Evolutionary conservation across 2,797 vertebrate species (phyloP).

Genomic region (Yasuhikotakia modesta): DNA sequence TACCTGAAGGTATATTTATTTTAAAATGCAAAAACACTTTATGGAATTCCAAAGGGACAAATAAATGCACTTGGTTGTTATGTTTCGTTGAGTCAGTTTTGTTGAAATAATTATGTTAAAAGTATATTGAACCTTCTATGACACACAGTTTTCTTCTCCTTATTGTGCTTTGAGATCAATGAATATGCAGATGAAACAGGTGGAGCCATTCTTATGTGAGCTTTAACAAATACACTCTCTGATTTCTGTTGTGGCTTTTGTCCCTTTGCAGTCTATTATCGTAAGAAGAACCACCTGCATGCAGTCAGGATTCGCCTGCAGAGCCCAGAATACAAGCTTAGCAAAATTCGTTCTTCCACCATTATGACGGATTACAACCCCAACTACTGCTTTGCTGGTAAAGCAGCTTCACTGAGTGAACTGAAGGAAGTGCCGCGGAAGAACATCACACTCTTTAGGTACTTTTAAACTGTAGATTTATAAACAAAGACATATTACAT

Average conservation of each 20-base stretch:
- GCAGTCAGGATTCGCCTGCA: conserved; percentile 81
- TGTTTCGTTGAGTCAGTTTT: conserved; percentile 6
- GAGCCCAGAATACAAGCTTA: conserved; percentile 89
- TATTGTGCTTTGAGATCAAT: background rate
- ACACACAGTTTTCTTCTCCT: background rate
- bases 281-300: conserved; percentile 85
- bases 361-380: conserved; percentile 94
- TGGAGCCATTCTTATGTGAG: conserved; percentile 3
- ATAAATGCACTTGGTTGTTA: conserved; percentile 1
- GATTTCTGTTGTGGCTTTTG: conserved; percentile 37
- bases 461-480: conserved; percentile 32
- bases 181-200: conserved; percentile 9
- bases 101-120: conserved; percentile 12
- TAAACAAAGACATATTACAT: background rate
- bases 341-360: conserved; percentile 88
- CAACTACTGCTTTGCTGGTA: conserved; percentile 90
- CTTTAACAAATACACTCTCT: background rate
- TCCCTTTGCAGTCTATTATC: conserved; percentile 82
- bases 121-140: conserved; percentile 17
- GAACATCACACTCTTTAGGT: conserved; percentile 91
- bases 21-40: conserved; percentile 10
- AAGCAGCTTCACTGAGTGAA: conserved; percentile 80
- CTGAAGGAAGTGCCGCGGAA: conserved; percentile 89
- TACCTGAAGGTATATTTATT: background rate
- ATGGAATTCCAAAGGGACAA: background rate